Conservation (phyloP, 1,140 invertebrate species). For the Penaeus japonicus region DNA sequence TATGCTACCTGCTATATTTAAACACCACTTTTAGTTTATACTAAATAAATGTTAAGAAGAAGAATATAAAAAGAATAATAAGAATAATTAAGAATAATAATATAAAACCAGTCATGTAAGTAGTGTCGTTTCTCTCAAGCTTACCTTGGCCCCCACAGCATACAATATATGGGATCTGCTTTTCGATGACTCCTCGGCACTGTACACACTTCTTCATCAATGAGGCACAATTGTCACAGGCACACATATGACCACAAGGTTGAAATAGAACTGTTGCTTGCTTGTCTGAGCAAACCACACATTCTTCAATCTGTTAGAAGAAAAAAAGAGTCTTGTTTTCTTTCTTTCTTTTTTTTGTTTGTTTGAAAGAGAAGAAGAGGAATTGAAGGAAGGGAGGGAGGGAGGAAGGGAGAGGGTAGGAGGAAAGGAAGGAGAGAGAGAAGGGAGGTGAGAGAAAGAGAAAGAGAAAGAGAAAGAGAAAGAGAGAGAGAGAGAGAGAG, state of each 20-base stretch:
- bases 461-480: background rate
- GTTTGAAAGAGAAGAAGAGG: constrained; percentile 19
- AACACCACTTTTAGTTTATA: too few species aligned
- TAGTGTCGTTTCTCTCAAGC: background rate
- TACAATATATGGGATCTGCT: constrained; percentile 60
- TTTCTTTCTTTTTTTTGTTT: too few species aligned
- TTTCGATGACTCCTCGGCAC: constrained; percentile 86
- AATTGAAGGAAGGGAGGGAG: background rate
- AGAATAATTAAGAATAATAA: background rate
- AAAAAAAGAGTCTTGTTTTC: background rate
- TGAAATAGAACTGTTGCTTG: constrained; percentile 89
- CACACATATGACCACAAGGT: constrained; percentile 94
- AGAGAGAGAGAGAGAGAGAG: too few species aligned
- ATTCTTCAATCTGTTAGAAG: constrained; percentile 85
- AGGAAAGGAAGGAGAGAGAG: too few species aligned
- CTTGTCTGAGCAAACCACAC: constrained; percentile 93
- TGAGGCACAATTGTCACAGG: constrained; percentile 88
- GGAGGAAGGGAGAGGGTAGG: too few species aligned
- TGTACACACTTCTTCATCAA: constrained; percentile 97
- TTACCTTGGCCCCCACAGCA: constrained; percentile 61
- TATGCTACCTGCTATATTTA: too few species aligned
- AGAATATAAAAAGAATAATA: background rate
- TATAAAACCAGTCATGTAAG: background rate
- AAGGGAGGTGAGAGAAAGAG: background rate
- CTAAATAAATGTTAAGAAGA: background rate